Evolutionary conservation across 2,888 invertebrate genomes (phyloP).

Genomic region (Syrphus vitripennis): DNA sequence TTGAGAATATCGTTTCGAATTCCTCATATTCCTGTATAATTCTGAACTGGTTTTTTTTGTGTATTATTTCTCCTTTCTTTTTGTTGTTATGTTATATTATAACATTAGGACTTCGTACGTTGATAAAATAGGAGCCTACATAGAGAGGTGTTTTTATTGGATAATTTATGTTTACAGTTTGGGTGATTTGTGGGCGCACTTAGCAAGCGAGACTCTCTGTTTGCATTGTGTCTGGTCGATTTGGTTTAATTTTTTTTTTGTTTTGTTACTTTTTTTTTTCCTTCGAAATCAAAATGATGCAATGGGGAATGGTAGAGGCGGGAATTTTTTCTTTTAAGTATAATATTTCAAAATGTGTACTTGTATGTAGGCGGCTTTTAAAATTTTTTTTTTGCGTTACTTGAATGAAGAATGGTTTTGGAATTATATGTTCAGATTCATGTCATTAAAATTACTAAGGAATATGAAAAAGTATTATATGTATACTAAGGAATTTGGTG

Average conservation of each 20-base stretch:
- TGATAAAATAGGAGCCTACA: constrained; percentile 45
- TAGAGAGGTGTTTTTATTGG: constrained; percentile 48
- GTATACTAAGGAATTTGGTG: too few relatives aligned
- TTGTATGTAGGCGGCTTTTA: not conserved
- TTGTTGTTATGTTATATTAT: constrained; percentile 20
- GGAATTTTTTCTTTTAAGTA: constrained; percentile 8
- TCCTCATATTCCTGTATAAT: not conserved
- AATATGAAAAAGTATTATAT: too few relatives aligned
- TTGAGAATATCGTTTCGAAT: not conserved
- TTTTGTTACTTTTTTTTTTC: not conserved
- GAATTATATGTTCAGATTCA: not conserved
- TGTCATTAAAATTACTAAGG: not conserved
- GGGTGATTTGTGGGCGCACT: constrained; percentile 62
- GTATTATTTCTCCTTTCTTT: not conserved
- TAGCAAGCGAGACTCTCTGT: constrained; percentile 29
- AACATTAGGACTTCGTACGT: constrained; percentile 55
- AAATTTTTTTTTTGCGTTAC: constrained; percentile 4
- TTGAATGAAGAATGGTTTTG: not conserved
- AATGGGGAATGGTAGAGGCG: constrained; percentile 21
- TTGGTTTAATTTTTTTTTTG: not conserved
- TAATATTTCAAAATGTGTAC: constrained; percentile 27
- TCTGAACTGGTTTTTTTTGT: not conserved
- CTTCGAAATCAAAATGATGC: constrained; percentile 42
- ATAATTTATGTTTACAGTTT: constrained; percentile 60
- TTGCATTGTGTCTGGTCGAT: constrained; percentile 37